Conservation (phyloP, 2,888 invertebrate genomes). For the Cephus rjabovi region DNA sequence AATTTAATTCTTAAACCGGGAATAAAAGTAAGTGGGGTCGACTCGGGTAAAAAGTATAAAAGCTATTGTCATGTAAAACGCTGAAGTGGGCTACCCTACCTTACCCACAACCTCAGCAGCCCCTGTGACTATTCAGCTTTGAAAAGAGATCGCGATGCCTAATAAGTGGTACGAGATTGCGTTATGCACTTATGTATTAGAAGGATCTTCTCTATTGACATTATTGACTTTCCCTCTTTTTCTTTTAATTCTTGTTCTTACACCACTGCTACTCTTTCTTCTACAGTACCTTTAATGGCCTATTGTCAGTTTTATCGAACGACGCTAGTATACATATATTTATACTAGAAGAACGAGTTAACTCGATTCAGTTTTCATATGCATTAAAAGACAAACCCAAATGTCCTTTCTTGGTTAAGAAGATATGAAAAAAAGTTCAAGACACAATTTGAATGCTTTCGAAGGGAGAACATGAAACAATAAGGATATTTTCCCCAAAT, state of each 20-base stretch:
- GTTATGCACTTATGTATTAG: neutral
- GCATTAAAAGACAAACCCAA: neutral
- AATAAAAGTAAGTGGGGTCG: slow-evolving; percentile 29
- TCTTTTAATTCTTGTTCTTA: neutral
- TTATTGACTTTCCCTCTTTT: neutral
- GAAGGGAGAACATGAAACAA: neutral
- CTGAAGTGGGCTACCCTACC: neutral
- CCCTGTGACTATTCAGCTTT: neutral
- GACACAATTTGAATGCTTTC: too few species aligned
- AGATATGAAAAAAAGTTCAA: too few species aligned
- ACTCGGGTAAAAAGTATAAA: slow-evolving; percentile 6
- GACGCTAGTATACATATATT: neutral
- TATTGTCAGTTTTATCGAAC: neutral
- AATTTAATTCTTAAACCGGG: slow-evolving; percentile 58
- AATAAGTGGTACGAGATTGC: slow-evolving; percentile 1
- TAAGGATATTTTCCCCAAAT: neutral
- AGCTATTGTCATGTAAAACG: slow-evolving; percentile 10
- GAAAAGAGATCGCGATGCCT: slow-evolving; percentile 2
- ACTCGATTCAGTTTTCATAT: neutral
- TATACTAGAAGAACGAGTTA: neutral
- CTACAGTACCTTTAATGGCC: neutral
- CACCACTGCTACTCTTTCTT: neutral
- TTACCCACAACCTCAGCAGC: neutral
- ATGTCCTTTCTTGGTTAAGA: too few species aligned
- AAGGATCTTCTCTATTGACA: neutral